Base-by-base conservation (phyloP, 2,113 vertebrate genomes). In the Clupea harengus region DNA sequence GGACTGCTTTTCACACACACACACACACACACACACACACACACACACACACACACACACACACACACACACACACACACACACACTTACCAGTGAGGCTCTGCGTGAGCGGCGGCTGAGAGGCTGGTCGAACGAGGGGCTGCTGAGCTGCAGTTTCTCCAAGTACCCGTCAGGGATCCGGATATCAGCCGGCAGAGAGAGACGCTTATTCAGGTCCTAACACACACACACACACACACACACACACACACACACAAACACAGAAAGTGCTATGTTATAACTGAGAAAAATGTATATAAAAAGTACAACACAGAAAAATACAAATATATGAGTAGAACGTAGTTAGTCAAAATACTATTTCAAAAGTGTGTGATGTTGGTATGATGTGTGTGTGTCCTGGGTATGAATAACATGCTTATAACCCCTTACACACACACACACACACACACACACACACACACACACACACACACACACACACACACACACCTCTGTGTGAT, bases 101-200 rank as follows among this genome's bases (percentile, higher is more conserved):
- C 98, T 95, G 54, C 98, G 97, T 86, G 97, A 99, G 2, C 98
- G 96, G 46, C 98, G 96, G 88, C 98, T 99, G 94, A 99, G 97
- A 0, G 98, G 98, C 85, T 98, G 97, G 92, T 99, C 97, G 49
- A 99, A 99, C 0, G 97, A 95, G 0, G 98, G 98, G 92, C 98
- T 99, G 93, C 95, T 99, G 80, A 99, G 95, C 93, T 99, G 98
- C 83, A 99, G 80, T 89, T 99, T 99, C 93, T 99, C 97, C 90
- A 99, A 95, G 92, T 99, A 99, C 4, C 96, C 97, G 85, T 99
- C 98, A 0, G 98, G 98, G 94, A 99, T 98, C 92, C 98, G 95
- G 91, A 99, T 99, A 91, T 99, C 98, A 80, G 98, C 98, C 4
- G 98, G 98, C 82, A 99, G 95, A 6, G 98, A 99, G 93, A 99